These are phyloP conservation scores for Drosophila mettleri DNA, from an alignment of 2,888 invertebrate genomes.

Conservation along the genomic window DNA sequence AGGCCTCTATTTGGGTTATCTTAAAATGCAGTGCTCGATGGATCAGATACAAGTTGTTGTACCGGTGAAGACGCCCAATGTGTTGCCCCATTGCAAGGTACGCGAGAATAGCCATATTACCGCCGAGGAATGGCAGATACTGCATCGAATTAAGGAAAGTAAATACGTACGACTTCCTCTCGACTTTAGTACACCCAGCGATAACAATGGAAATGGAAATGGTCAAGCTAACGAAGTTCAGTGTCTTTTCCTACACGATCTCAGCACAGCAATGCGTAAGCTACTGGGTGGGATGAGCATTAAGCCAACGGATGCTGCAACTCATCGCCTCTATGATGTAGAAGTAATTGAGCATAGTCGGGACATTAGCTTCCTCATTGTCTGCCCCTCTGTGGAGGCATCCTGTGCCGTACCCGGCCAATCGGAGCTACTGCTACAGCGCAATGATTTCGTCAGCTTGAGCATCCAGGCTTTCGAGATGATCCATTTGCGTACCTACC, in stretches of 20 bases:
- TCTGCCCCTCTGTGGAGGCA: constrained; percentile 96
- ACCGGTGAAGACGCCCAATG: constrained; percentile 96
- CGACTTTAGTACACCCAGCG: constrained; percentile 77
- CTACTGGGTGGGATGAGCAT: constrained; percentile 93
- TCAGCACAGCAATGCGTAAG: constrained; percentile 90
- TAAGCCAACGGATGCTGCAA: constrained; percentile 88
- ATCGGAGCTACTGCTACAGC: constrained; percentile 92
- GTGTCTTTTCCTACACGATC: constrained; percentile 91
- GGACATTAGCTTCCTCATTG: constrained; percentile 95
- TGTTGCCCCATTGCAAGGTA: constrained; percentile 96
- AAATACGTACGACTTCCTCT: constrained; percentile 69
- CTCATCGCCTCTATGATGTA: constrained; percentile 94
- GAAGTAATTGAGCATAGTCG: constrained; percentile 96
- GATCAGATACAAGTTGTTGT: constrained; percentile 97
- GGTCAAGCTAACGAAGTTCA: constrained; percentile 90
- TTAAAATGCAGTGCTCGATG: constrained; percentile 98
- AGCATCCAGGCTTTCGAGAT: constrained; percentile 97
- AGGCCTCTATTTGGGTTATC: constrained; percentile 97
- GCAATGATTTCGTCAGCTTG: constrained; percentile 93
- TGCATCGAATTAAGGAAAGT: constrained; percentile 86
- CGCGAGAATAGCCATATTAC: constrained; percentile 98
- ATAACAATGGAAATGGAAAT: constrained; percentile 64
- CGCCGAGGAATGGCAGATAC: constrained; percentile 97
- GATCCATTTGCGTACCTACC: constrained; percentile 98
- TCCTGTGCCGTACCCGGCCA: constrained; percentile 96